Evolutionary conservation across 2,797 vertebrate species (phyloP), one percentile per base, ranked within the genome.

Genomic region (Sebastes elongatus): DNA sequence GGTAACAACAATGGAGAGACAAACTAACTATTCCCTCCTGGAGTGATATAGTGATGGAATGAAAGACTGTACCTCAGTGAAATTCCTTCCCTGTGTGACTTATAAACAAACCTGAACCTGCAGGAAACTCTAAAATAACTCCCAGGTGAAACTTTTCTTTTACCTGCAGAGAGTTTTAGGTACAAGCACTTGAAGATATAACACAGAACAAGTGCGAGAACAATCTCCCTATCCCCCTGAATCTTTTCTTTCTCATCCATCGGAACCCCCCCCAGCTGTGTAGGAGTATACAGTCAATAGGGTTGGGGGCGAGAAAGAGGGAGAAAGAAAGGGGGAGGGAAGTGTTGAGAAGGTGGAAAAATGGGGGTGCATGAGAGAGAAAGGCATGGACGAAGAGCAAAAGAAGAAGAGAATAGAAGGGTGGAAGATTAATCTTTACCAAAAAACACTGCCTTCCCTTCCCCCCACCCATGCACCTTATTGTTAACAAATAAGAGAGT

Each of bases 381-480:
- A 87, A 90, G 85, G 89, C 84, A 84, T 81, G 86, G 84, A 90
- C 62, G 76, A 86, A 90, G 77, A 82, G 89, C 83, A 91, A 90
- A 83, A 84, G 83, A 88, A 76, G 79, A 92, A 84, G 78, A 95
- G 89, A 95, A 95, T 92, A 85, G 93, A 92, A 80, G 88, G 92
- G 93, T 91, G 89, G 92, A 95, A 95, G 95, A 96, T 96, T 96
- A 96, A 96, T 96, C 94, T 95, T 94, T 86, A 93, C 87, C 92
- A 92, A 93, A 93, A 93, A 92, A 93, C 91, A 88, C 89, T 59
- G 86, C 84, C 73, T 72, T 77, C 89, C 91, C 93, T 79, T 87
- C 90, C 93, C 87, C 92, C 91, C 90, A 77, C 53, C 84, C 80
- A 80, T 85, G 66, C 94, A 94, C 94, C 94, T 95, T 96, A 96